Conservation (phyloP, 2,113 vertebrate species). For the Gavialis gangeticus region DNA sequence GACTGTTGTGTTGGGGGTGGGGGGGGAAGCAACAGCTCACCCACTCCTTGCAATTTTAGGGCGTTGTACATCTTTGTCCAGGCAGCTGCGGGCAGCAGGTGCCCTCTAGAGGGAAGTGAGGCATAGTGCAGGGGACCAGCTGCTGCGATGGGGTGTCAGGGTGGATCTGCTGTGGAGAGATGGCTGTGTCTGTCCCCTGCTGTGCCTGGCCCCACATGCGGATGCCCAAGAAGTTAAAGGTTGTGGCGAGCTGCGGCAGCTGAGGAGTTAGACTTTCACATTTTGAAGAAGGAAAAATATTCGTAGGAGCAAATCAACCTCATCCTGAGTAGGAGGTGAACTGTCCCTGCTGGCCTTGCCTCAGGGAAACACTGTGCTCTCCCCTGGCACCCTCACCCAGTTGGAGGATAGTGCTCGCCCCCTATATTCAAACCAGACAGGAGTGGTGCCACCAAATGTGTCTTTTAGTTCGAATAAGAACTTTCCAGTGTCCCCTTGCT, state of each 20-base stretch:
- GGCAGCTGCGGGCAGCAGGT: neutral
- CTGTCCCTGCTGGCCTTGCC: neutral
- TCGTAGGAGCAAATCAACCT: neutral
- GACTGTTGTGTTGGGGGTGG: neutral
- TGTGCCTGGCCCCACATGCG: too few relatives aligned
- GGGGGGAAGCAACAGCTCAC: neutral
- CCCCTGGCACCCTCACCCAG: neutral
- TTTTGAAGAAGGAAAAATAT: neutral
- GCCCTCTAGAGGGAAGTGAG: neutral
- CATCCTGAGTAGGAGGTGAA: neutral
- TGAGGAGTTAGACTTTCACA: neutral
- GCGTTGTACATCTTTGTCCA: slow-evolving; percentile 31
- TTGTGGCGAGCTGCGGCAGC: too few relatives aligned
- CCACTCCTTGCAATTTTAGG: neutral
- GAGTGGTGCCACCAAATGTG: too few relatives aligned
- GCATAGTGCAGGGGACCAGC: neutral
- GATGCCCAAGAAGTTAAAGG: too few relatives aligned
- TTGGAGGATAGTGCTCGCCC: neutral
- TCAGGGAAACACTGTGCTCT: neutral
- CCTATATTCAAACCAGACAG: neutral
- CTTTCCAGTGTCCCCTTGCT: neutral
- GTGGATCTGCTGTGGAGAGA: too few relatives aligned
- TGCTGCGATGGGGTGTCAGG: neutral
- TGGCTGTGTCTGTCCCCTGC: neutral
- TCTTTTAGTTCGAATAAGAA: neutral